Percentiles rank a stretch among this genome's conserved stretches.
These are phyloP conservation scores for Ferdinandea cuprea DNA, from an alignment of 2,888 invertebrate species.

Conservation along the genomic window DNA sequence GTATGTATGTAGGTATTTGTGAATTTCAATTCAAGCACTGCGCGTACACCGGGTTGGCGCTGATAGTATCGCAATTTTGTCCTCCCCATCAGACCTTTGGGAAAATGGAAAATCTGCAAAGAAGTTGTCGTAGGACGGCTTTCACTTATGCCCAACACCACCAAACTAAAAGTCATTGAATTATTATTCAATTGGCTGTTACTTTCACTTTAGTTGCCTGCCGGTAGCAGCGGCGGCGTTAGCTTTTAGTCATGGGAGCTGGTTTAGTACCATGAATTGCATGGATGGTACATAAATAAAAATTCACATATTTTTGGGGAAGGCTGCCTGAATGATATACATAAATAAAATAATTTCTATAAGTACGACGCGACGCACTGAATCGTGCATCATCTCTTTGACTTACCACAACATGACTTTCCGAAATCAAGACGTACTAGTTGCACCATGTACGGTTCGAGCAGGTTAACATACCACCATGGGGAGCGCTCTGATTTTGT, in stretches of 20 bases:
- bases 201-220: constrained; percentile 64
- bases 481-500: constrained; percentile 93
- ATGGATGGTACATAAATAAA: neutral
- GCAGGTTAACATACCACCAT: constrained; percentile 97
- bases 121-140: constrained; percentile 71
- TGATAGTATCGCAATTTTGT: constrained; percentile 48
- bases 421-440: constrained; percentile 95
- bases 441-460: constrained; percentile 98
- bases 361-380: neutral
- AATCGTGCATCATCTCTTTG: neutral
- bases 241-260: constrained; percentile 29
- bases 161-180: constrained; percentile 48
- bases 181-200: constrained; percentile 69
- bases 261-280: neutral
- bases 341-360: neutral
- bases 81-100: constrained; percentile 59
- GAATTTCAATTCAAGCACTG: neutral
- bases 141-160: constrained; percentile 72
- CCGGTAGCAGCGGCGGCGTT: no score
- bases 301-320: no score
- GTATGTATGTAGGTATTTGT: no score
- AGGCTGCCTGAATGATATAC: neutral
- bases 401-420: constrained; percentile 94
- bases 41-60: constrained; percentile 8
- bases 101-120: constrained; percentile 55